A percentile compares a stretch with the other conserved stretches of the same genome.
Evolutionary conservation across 2,113 vertebrate species (phyloP).

Genomic region (Pachypanchax playfairii): DNA sequence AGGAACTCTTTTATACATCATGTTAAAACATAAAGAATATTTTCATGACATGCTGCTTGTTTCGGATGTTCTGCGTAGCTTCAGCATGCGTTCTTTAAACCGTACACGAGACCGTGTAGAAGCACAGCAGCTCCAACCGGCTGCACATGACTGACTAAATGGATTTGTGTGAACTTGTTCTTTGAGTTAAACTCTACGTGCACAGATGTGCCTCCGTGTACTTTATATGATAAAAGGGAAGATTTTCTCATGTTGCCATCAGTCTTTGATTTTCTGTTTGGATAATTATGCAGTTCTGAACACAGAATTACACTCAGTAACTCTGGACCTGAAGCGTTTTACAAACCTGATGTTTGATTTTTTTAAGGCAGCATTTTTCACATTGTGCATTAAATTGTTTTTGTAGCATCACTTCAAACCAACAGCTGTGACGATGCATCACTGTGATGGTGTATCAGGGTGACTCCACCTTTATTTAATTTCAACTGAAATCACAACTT

Average conservation of each 20-base stretch:
- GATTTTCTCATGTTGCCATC: background rate
- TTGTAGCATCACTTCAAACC: conserved; percentile 30
- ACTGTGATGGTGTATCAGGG: too few species aligned
- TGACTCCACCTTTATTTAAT: too few species aligned
- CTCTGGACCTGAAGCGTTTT: conserved; percentile 24
- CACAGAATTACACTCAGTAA: conserved; percentile 12
- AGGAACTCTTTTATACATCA: too few species aligned
- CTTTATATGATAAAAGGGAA: conserved; percentile 38
- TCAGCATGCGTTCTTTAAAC: background rate
- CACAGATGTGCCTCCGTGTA: conserved; percentile 1
- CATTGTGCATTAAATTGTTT: conserved; percentile 19
- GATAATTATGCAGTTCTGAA: background rate
- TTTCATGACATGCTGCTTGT: background rate
- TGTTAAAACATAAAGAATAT: too few species aligned
- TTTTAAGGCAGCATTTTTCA: conserved; percentile 26
- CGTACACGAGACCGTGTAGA: too few species aligned
- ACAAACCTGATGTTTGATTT: too few species aligned
- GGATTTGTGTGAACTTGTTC: conserved; percentile 44
- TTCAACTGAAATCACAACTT: too few species aligned
- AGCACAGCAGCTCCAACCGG: conserved; percentile 25
- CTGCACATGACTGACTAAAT: background rate
- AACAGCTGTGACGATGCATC: conserved; percentile 7
- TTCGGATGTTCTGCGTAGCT: background rate
- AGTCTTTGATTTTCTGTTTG: background rate
- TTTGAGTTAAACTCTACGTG: conserved; percentile 5